These are phyloP conservation scores for Melanerpes formicivorus DNA, from an alignment of 2,113 vertebrate genomes.

Conservation along the genomic window DNA sequence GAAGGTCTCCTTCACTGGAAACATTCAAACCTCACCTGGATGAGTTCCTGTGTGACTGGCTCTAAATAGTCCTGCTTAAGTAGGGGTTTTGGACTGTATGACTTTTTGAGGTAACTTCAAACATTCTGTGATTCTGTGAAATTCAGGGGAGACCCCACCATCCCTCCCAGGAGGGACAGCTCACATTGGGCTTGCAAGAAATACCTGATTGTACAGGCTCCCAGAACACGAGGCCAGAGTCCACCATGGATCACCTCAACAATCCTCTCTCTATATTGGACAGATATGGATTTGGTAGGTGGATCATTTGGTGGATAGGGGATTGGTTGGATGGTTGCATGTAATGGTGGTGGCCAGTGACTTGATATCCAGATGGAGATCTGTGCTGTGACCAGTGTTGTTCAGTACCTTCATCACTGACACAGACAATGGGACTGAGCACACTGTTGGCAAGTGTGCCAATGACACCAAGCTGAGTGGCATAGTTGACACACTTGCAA, in stretches of 20 bases:
- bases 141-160: no score
- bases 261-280: no score
- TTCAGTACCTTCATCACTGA: background rate
- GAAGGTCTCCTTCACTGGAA: background rate
- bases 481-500: background rate
- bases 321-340: background rate
- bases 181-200: accelerated
- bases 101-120: no score
- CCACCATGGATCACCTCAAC: background rate
- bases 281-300: background rate
- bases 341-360: background rate
- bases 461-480: background rate
- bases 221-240: background rate
- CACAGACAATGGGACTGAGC: background rate
- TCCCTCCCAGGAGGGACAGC: background rate
- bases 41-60: no score
- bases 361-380: no score
- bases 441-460: background rate
- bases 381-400: background rate
- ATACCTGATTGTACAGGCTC: accelerated
- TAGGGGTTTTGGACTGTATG: no score
- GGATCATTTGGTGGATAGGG: background rate
- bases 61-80: no score
- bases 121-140: background rate
- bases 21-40: no score